Conservation (phyloP, 2,888 invertebrate genomes). For the Tetragonula carbonaria region DNA sequence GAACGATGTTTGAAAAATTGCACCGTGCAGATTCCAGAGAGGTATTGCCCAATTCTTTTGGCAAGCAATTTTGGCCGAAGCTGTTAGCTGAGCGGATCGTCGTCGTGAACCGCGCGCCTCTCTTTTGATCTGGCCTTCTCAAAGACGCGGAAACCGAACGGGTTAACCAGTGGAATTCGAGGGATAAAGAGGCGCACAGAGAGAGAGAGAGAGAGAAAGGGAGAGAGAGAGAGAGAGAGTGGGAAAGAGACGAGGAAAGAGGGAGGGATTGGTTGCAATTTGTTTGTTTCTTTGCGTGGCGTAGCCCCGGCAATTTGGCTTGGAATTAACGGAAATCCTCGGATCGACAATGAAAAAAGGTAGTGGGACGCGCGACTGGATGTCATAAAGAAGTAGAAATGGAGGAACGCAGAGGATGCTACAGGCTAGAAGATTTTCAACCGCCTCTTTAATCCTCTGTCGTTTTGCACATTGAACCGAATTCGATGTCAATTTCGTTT, state of each 20-base stretch:
- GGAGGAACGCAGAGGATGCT: background rate
- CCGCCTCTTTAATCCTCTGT: background rate
- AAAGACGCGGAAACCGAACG: constrained; percentile 1
- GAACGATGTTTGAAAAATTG: too few species aligned
- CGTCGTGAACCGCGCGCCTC: background rate
- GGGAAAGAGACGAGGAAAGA: background rate
- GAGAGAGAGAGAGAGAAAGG: background rate
- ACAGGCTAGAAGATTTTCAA: background rate
- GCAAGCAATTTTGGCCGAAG: background rate
- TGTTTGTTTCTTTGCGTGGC: constrained; percentile 17
- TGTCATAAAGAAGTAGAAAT: background rate
- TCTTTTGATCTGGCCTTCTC: background rate
- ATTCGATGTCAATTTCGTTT: background rate
- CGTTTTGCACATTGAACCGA: background rate
- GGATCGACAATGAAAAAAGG: background rate
- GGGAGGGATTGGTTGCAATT: constrained; percentile 4
- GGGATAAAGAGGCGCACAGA: background rate
- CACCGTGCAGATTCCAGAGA: too few species aligned
- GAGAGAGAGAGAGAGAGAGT: background rate
- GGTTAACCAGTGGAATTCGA: constrained; percentile 21
- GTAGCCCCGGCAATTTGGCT: constrained; percentile 14
- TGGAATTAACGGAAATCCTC: constrained; percentile 26
- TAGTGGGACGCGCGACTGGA: background rate
- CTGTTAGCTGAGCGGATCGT: background rate
- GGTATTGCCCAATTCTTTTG: too few species aligned